A percentile compares a stretch with the other conserved stretches of the same genome.
These are phyloP conservation scores for Archocentrus centrarchus DNA, from an alignment of 2,113 vertebrate genomes.

Conservation along the genomic window DNA sequence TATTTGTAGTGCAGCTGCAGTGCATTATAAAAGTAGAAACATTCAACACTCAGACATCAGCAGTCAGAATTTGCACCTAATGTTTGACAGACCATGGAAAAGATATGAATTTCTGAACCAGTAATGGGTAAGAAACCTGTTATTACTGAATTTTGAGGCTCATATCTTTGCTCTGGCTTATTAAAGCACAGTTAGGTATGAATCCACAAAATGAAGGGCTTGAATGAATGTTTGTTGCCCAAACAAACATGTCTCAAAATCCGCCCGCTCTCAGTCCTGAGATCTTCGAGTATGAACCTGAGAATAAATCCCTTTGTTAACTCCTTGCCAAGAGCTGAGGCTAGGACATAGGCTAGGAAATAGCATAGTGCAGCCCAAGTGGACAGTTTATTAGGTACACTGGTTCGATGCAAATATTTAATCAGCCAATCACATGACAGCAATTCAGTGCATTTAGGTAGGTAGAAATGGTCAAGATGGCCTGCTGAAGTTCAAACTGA, in stretches of 20 bases:
- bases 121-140: not conserved
- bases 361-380: not conserved
- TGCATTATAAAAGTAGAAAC: slow-evolving; percentile 11
- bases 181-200: not conserved
- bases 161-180: slow-evolving; percentile 1
- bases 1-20: not conserved
- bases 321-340: not conserved
- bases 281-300: slow-evolving; percentile 11
- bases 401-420: not conserved
- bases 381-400: not conserved
- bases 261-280: not conserved
- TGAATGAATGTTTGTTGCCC: slow-evolving; percentile 2
- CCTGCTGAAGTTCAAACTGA: too few species aligned
- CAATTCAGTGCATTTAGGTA: too few species aligned
- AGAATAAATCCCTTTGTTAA: not conserved
- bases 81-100: slow-evolving; percentile 16
- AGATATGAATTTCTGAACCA: not conserved
- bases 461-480: too few species aligned
- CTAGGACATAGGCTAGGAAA: not conserved
- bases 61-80: not conserved
- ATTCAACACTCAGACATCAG: slow-evolving; percentile 1
- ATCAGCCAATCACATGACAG: too few species aligned
- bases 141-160: not conserved
- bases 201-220: not conserved
- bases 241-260: not conserved